These are phyloP conservation scores for Ophiodon elongatus DNA, from an alignment of 2,113 vertebrate species.

Conservation along the genomic window DNA sequence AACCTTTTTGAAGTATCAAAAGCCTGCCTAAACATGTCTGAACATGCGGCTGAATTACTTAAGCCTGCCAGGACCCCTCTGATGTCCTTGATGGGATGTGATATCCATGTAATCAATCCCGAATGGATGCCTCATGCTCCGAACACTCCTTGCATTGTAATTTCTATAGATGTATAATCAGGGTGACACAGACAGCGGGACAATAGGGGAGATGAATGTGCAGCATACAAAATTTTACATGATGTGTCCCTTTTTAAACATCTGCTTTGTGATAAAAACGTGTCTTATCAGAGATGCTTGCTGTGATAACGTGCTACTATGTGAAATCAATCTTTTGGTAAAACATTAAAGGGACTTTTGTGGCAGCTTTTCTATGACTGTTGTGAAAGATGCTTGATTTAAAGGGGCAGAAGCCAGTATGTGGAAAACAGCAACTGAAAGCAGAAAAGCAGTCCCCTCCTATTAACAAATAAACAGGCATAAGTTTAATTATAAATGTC, in stretches of 20 bases:
- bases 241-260: slow-evolving; percentile 57
- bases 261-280: slow-evolving; percentile 54
- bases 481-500: slow-evolving; percentile 15
- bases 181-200: slow-evolving; percentile 50
- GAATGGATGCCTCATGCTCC: slow-evolving; percentile 46
- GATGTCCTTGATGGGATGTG: slow-evolving; percentile 73
- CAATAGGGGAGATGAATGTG: slow-evolving; percentile 41
- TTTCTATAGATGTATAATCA: slow-evolving; percentile 59
- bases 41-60: slow-evolving; percentile 71
- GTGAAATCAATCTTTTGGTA: slow-evolving; percentile 48
- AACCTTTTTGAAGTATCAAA: slow-evolving; percentile 75
- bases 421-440: slow-evolving; percentile 1
- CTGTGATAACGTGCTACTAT: slow-evolving; percentile 45
- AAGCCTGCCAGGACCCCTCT: slow-evolving; percentile 44
- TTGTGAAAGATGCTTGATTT: slow-evolving; percentile 15
- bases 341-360: slow-evolving; percentile 52
- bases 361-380: slow-evolving; percentile 14
- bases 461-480: not conserved
- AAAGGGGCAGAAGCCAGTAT: not conserved
- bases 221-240: slow-evolving; percentile 39
- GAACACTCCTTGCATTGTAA: slow-evolving; percentile 61
- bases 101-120: slow-evolving; percentile 74
- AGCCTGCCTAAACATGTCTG: slow-evolving; percentile 67
- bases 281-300: slow-evolving; percentile 47
- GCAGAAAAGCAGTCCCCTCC: not conserved